Percentiles rank a stretch among this genome's conserved stretches.
Conservation (phyloP, 2,888 invertebrate species). For the Orthonevra nobilis region DNA sequence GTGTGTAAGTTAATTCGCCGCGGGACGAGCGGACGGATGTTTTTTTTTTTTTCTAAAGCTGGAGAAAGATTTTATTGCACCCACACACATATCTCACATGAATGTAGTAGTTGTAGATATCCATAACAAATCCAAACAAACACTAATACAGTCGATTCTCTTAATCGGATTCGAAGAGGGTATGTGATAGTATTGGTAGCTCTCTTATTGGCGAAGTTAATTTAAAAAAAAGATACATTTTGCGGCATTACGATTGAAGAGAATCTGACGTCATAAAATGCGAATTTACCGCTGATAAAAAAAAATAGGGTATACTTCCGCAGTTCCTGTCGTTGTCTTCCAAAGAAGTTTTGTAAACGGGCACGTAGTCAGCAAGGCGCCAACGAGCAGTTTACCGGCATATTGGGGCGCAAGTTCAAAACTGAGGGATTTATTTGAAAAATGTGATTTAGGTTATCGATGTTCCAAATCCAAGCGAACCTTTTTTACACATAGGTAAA, state of each 20-base stretch:
- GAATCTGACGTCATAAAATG: conserved; percentile 14
- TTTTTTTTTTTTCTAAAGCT: conserved; percentile 60
- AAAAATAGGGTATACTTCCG: conserved; percentile 15
- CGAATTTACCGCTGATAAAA: conserved; percentile 27
- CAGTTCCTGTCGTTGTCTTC: neutral
- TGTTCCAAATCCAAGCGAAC: too few species aligned
- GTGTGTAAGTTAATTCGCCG: conserved; percentile 19
- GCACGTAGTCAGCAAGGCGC: too few species aligned
- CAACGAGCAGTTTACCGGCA: too few species aligned
- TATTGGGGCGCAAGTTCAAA: too few species aligned
- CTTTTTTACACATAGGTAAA: too few species aligned
- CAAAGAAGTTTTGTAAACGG: neutral
- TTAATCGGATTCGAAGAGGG: conserved; percentile 23
- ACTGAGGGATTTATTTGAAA: too few species aligned
- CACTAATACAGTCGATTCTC: conserved; percentile 34
- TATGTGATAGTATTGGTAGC: neutral
- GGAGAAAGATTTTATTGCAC: conserved; percentile 46
- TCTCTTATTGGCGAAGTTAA: neutral
- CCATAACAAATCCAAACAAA: conserved; percentile 12
- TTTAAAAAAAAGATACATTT: conserved; percentile 21
- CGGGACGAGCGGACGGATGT: conserved; percentile 8
- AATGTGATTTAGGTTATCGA: too few species aligned
- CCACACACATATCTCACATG: neutral
- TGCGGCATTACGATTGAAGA: conserved; percentile 19
- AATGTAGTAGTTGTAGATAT: conserved; percentile 43